These are phyloP conservation scores for Chamaetylas fuelleborni DNA, from an alignment of 2,113 vertebrate genomes.

Conservation along the genomic window DNA sequence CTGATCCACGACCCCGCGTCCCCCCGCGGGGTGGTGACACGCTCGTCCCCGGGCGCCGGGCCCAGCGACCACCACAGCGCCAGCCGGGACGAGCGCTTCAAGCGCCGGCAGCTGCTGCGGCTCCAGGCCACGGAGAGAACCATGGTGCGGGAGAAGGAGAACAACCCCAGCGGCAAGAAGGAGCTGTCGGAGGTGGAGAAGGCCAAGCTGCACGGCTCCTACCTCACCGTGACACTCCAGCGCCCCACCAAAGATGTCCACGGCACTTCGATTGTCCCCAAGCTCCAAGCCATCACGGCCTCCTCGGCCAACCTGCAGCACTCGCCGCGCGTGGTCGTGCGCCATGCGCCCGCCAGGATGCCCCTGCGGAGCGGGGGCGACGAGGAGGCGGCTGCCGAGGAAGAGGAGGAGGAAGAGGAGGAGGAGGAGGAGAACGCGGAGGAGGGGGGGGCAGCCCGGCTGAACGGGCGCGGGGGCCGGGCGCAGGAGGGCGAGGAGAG, in stretches of 20 bases:
- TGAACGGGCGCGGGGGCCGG: constrained; percentile 76
- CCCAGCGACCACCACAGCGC: constrained; percentile 78
- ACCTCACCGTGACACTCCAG: constrained; percentile 91
- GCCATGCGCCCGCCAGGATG: constrained; percentile 63
- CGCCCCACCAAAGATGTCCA: constrained; percentile 88
- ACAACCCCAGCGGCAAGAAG: constrained; percentile 87
- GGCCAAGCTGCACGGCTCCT: constrained; percentile 80
- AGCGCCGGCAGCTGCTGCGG: constrained; percentile 77
- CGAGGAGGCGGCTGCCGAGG: constrained; percentile 66
- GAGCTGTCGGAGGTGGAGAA: constrained; percentile 84
- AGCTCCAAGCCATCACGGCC: constrained; percentile 91
- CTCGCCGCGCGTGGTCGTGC: constrained; percentile 84
- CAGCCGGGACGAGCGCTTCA: constrained; percentile 81
- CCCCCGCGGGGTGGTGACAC: constrained; percentile 71
- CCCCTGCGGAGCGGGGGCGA: constrained; percentile 53
- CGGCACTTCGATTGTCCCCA: constrained; percentile 91
- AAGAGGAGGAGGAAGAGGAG: constrained; percentile 76
- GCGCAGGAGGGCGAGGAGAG: constrained; percentile 75
- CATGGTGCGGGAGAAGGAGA: constrained; percentile 88
- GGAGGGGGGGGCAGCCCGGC: constrained; percentile 71
- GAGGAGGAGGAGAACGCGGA: constrained; percentile 75
- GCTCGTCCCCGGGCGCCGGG: constrained; percentile 74
- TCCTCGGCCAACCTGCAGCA: constrained; percentile 80
- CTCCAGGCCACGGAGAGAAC: constrained; percentile 77
- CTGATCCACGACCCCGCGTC: constrained; percentile 77